phyloP scores from a whole-genome alignment of 1,140 invertebrate genomes.

The Rhagoletis zephyria region DNA sequence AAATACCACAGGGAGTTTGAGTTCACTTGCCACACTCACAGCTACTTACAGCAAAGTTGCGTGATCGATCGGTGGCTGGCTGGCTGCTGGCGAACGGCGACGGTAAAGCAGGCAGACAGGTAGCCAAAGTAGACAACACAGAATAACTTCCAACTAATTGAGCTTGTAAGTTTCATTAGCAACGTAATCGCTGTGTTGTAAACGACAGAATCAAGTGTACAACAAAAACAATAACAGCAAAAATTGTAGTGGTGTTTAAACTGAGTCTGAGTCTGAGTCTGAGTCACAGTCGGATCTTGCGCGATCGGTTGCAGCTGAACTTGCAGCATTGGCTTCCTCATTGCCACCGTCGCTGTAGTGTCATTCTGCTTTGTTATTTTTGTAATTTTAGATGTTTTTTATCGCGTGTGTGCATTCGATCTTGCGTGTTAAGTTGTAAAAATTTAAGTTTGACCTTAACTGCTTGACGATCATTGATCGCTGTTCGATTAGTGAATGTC shows the following conservation, averaged over 20 bases:
- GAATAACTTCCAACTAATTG: conserved; percentile 49
- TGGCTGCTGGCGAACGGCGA: neutral
- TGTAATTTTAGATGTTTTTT: neutral
- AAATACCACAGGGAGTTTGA: neutral
- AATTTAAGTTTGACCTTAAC: conserved; percentile 41
- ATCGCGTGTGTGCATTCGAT: neutral
- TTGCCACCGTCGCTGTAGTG: neutral
- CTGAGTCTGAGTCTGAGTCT: neutral
- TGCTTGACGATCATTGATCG: conserved; percentile 2
- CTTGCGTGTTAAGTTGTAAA: conserved; percentile 25
- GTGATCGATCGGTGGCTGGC: conserved; percentile 13
- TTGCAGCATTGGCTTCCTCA: neutral
- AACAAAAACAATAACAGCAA: conserved; percentile 33
- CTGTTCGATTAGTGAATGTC: conserved; percentile 13
- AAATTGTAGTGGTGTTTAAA: conserved; percentile 20
- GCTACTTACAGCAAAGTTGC: neutral
- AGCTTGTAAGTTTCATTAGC: conserved; percentile 51
- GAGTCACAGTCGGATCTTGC: neutral
- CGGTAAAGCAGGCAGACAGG: no score
- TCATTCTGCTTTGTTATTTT: neutral
- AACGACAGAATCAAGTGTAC: conserved; percentile 38
- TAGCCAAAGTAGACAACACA: neutral
- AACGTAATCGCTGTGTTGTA: conserved; percentile 18
- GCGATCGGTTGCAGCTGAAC: neutral
- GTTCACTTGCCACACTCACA: neutral